Percentiles rank a stretch among this genome's conserved stretches.
Conservation (phyloP, 2,113 vertebrate genomes). For the Procapra przewalskii region DNA sequence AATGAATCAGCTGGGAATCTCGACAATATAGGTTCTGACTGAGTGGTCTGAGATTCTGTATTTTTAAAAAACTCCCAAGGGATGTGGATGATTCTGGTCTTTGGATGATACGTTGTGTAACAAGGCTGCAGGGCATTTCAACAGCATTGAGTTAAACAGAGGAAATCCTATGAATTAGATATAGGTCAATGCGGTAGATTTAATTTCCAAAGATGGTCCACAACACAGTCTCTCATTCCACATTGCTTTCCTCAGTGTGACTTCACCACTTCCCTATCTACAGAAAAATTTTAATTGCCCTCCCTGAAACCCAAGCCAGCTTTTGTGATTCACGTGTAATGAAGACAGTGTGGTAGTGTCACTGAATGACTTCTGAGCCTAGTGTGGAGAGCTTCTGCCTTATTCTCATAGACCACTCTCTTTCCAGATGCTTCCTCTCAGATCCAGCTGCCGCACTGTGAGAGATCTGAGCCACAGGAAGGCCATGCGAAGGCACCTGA, state of each 20-base stretch:
- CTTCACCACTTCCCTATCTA: background rate
- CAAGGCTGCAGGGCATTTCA: background rate
- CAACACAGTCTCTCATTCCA: background rate
- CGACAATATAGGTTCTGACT: background rate
- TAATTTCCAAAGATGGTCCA: background rate
- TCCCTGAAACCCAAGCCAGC: background rate
- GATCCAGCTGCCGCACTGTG: background rate
- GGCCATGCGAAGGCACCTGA: too few species aligned
- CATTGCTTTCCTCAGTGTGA: background rate
- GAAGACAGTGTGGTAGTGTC: background rate
- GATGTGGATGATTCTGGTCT: background rate
- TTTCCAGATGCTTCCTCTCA: background rate
- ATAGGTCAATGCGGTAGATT: background rate
- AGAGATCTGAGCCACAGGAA: background rate
- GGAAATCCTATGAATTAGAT: background rate
- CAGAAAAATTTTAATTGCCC: background rate
- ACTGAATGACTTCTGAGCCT: background rate
- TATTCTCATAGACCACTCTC: background rate
- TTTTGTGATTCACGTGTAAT: background rate
- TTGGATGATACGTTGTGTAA: background rate
- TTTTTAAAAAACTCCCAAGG: background rate
- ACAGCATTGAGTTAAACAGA: background rate
- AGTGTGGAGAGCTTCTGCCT: background rate
- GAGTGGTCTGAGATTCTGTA: background rate
- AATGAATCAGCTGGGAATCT: background rate